A percentile compares a stretch with the other conserved stretches of the same genome.
Conservation (phyloP, 92 coral and sea anemone genomes). For the Epizoanthus rinbou region DNA sequence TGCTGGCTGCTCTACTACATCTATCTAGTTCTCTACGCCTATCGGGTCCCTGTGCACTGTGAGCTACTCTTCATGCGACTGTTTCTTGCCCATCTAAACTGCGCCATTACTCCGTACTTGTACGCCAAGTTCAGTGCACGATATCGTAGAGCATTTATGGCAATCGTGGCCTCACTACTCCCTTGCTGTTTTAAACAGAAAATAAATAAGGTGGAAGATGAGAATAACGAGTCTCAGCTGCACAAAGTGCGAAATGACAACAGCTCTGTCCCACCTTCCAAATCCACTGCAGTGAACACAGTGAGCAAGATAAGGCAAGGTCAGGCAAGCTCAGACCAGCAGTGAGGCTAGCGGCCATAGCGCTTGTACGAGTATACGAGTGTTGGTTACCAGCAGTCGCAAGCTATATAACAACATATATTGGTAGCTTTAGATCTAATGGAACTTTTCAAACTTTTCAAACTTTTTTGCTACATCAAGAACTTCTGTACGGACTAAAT, state of each 20-base stretch:
- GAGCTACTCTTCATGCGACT: constrained; percentile 58
- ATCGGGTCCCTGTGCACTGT: constrained; percentile 46
- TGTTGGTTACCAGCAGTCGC: neutral
- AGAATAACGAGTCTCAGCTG: constrained; percentile 4
- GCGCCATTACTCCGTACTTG: constrained; percentile 66
- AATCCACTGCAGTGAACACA: constrained; percentile 2
- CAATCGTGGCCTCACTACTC: neutral
- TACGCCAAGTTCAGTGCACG: constrained; percentile 62
- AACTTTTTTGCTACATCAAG: too few relatives aligned
- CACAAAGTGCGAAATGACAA: neutral
- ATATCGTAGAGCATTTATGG: constrained; percentile 43
- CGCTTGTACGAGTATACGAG: too few relatives aligned
- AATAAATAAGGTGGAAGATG: neutral
- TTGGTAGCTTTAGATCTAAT: too few relatives aligned
- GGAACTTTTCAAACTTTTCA: too few relatives aligned
- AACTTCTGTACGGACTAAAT: too few relatives aligned
- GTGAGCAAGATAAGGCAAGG: neutral
- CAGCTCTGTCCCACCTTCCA: neutral
- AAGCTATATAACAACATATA: too few relatives aligned
- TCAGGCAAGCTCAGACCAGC: neutral
- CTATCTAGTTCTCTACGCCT: constrained; percentile 48
- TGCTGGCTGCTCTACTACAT: constrained; percentile 74
- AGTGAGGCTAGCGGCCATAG: too few relatives aligned
- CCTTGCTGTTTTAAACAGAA: neutral
- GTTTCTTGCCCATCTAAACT: constrained; percentile 59